Percentiles rank a stretch among this genome's conserved stretches.
These are phyloP conservation scores for Heliconius melpomene DNA, from an alignment of 1,140 invertebrate species.

Conservation along the genomic window DNA sequence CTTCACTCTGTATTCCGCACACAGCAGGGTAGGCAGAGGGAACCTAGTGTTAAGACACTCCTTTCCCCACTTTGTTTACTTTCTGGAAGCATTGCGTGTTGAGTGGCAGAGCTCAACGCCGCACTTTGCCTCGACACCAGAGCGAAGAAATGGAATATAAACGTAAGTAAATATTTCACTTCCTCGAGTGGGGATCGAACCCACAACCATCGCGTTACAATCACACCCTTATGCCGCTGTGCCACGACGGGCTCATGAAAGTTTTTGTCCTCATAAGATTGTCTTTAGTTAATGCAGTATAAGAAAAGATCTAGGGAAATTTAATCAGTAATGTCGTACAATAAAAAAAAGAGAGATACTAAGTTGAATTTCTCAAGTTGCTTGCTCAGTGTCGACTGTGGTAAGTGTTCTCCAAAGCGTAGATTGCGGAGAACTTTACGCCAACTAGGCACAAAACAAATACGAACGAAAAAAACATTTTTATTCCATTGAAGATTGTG, in stretches of 20 bases:
- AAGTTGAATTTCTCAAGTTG: slow-evolving; percentile 23
- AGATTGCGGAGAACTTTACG: slow-evolving; percentile 15
- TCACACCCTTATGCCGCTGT: too few species aligned
- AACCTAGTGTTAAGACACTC: too few species aligned
- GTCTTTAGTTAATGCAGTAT: not conserved
- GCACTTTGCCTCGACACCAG: too few species aligned
- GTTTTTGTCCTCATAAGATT: not conserved
- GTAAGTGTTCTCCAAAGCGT: slow-evolving; percentile 12
- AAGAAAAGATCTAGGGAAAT: slow-evolving; percentile 13
- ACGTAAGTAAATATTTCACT: too few species aligned
- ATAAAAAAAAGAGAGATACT: slow-evolving; percentile 15
- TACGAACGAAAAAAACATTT: not conserved
- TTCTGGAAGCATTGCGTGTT: too few species aligned
- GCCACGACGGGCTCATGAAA: not conserved
- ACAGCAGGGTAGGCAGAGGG: too few species aligned
- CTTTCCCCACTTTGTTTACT: too few species aligned
- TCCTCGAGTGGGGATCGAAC: too few species aligned
- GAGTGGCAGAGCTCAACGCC: too few species aligned
- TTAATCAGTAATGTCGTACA: slow-evolving; percentile 15
- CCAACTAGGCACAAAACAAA: slow-evolving; percentile 4
- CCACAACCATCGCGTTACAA: too few species aligned
- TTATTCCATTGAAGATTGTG: slow-evolving; percentile 7
- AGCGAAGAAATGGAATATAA: too few species aligned
- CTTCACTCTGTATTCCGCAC: too few species aligned
- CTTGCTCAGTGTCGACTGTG: slow-evolving; percentile 18